Percentiles rank a stretch among this genome's conserved stretches.
Evolutionary conservation across 2,113 vertebrate genomes (phyloP).

Genomic region (Pelecanoides urinatrix): DNA sequence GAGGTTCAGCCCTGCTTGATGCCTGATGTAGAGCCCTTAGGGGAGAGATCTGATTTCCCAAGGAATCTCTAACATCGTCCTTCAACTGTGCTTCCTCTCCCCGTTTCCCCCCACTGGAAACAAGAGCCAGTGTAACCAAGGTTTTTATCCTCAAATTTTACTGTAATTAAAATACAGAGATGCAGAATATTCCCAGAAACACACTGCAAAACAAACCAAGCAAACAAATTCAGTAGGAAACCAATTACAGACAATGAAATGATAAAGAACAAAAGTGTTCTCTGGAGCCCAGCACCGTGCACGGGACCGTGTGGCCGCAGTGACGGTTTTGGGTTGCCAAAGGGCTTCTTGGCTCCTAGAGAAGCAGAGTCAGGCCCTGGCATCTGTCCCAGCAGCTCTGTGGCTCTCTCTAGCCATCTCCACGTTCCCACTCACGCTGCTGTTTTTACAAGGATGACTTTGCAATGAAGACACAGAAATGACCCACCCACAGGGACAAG

Average conservation of each 20-base stretch:
- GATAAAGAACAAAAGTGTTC: slow-evolving; percentile 31
- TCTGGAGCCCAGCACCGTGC: not conserved
- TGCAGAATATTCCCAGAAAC: slow-evolving; percentile 62
- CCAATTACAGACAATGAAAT: slow-evolving; percentile 58
- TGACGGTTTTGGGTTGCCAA: not conserved
- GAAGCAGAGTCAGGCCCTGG: not conserved
- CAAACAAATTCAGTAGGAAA: slow-evolving; percentile 57
- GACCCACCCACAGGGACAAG: not conserved
- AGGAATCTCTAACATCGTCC: slow-evolving; percentile 45
- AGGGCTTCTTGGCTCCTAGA: not conserved
- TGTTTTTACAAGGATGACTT: slow-evolving; percentile 10
- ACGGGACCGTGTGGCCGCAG: accelerated
- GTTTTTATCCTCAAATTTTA: slow-evolving; percentile 66
- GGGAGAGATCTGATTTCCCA: slow-evolving; percentile 50
- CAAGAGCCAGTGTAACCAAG: slow-evolving; percentile 16
- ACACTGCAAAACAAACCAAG: slow-evolving; percentile 60
- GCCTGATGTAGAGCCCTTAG: slow-evolving; percentile 30
- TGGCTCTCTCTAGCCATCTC: not conserved
- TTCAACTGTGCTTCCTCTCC: not conserved
- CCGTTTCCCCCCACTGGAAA: slow-evolving; percentile 19
- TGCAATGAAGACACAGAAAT: not conserved
- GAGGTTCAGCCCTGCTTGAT: slow-evolving; percentile 13
- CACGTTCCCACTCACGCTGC: not conserved
- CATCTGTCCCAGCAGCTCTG: not conserved
- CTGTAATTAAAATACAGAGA: slow-evolving; percentile 69